Evolutionary conservation across 2,888 invertebrate genomes (phyloP).

Genomic region (Machimus rusticus): DNA sequence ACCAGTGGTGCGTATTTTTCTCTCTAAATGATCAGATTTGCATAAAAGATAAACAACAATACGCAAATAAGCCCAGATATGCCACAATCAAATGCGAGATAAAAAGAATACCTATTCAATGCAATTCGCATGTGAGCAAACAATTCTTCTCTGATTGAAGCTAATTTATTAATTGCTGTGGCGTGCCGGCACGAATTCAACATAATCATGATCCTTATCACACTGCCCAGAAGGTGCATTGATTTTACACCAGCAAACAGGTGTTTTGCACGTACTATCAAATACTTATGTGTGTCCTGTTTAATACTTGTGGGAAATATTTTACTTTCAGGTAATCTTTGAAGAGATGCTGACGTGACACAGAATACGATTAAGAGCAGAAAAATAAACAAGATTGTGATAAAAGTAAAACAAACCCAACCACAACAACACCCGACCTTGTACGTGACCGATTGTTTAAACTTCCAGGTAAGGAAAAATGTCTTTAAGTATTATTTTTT

Average conservation of each 20-base stretch:
- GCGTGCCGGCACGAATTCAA: neutral
- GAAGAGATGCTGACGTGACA: neutral
- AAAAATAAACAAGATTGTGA: neutral
- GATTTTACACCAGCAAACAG: neutral
- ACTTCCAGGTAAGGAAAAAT: neutral
- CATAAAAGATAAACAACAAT: neutral
- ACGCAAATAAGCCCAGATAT: neutral
- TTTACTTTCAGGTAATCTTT: neutral
- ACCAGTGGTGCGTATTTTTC: neutral
- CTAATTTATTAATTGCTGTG: neutral
- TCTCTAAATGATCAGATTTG: neutral
- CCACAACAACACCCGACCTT: neutral
- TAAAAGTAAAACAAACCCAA: neutral
- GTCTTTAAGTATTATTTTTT: neutral
- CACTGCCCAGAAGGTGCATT: neutral
- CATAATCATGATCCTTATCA: neutral
- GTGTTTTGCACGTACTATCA: neutral
- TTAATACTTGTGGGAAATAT: neutral
- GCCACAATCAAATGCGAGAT: neutral
- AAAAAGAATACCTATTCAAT: neutral
- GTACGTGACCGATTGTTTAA: neutral
- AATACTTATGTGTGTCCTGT: neutral
- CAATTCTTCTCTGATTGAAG: neutral
- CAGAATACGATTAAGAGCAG: neutral
- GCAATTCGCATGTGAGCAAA: neutral